Base-by-base conservation (phyloP, 92 coral and sea anemone genomes). In the Bergia sp. region DNA sequence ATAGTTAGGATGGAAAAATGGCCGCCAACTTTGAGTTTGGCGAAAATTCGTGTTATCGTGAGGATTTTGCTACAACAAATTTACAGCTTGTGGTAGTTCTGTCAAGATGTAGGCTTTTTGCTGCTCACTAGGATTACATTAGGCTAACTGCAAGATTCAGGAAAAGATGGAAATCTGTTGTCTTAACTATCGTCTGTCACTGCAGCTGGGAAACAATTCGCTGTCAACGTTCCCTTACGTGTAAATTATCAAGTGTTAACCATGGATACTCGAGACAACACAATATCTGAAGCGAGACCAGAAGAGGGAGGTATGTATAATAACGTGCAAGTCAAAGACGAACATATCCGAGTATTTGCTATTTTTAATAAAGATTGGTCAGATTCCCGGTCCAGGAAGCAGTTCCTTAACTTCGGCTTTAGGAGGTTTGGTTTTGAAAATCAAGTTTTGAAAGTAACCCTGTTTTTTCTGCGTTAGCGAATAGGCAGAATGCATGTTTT, bases 1-100 rank as follows among this genome's bases (percentile, higher is more conserved):
- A 88, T 80, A 85, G 77, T 89, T 91, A 44, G 57, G 90, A 81
- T 81, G 43, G 79, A 88, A 91, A 91, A 89, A 91, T 91, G 94
- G 94, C 94, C 91, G 94, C 94, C 88, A 79, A 85, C 85, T 91
- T 80, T 82, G 86, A 82, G 86, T 82, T 66, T 43, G 37, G 23
- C 20, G 37, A n/a, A 41, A 43, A 8, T 40, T 65, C 29, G 37
- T 1, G 9, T 82, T 43, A 37, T 7, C 45, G 77, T 73, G 58
- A 11, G 58, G 77, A 73, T 82, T 15, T 13, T 82, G 47, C 77
- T 37, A 23, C 37, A 12, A 44, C 9, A 13, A 43, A 16, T 41
- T 4, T 5, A 67, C 40, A 12, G 12, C n/a, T 66, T 82, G 7
- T 38, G 23, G 55, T 15, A 61, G 76, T 16, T 21, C 50, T 3